Percentiles rank a stretch among this genome's conserved stretches.
These are phyloP conservation scores for Kryptopterus vitreolus DNA, from an alignment of 2,797 vertebrate species.

Conservation along the genomic window DNA sequence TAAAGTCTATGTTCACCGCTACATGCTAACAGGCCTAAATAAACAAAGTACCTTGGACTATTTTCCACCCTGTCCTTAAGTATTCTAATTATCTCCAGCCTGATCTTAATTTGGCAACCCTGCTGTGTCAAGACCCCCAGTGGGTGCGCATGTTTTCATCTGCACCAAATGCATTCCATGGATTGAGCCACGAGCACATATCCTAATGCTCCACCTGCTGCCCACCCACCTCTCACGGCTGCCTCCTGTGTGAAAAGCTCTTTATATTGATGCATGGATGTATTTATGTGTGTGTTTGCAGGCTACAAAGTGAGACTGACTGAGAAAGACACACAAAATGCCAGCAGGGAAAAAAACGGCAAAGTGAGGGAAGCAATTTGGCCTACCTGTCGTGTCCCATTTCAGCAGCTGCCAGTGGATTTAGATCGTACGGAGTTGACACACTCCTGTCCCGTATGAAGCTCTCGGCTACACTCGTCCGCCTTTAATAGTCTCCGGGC, in stretches of 20 bases:
- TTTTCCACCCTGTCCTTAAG: too few relatives aligned
- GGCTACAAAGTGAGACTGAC: conserved; percentile 22
- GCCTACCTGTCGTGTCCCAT: conserved; percentile 55
- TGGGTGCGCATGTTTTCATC: neutral
- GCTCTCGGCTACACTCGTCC: conserved; percentile 31
- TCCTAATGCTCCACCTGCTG: conserved; percentile 9
- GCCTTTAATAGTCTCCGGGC: conserved; percentile 42
- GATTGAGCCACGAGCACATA: neutral
- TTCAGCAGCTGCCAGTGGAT: conserved; percentile 47
- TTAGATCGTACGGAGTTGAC: conserved; percentile 32
- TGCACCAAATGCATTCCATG: neutral
- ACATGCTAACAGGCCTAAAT: too few relatives aligned
- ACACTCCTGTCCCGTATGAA: conserved; percentile 48
- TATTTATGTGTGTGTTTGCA: conserved; percentile 16
- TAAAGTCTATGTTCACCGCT: too few relatives aligned
- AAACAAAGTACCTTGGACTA: too few relatives aligned
- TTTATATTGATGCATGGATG: conserved; percentile 21
- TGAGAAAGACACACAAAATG: conserved; percentile 44
- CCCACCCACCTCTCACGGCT: neutral
- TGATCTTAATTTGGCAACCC: neutral
- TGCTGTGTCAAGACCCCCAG: neutral
- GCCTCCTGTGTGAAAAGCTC: conserved; percentile 13
- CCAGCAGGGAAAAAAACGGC: conserved; percentile 33
- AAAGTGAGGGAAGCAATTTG: conserved; percentile 52
- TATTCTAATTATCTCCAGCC: too few relatives aligned